phyloP scores from a whole-genome alignment of 1,140 invertebrate genomes.

The Drosophila setifemur region DNA sequence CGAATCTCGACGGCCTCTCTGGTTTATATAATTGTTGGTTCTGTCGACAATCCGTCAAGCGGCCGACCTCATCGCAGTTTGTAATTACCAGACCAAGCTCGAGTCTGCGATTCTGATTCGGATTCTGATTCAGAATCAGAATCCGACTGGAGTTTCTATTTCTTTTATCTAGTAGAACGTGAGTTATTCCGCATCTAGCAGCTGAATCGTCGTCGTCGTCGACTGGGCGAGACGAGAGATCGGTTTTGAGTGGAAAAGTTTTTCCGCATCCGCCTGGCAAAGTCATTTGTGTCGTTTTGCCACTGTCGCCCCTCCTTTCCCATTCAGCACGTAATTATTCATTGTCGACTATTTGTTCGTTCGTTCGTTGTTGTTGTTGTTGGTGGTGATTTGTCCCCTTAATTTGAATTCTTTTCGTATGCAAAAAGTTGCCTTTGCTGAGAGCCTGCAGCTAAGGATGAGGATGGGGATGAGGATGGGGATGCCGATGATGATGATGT shows the following conservation, averaged over 20 bases:
- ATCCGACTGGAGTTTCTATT: conserved; percentile 51
- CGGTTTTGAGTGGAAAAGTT: conserved; percentile 29
- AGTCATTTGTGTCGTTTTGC: conserved; percentile 67
- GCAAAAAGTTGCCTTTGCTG: conserved; percentile 27
- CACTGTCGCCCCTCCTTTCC: conserved; percentile 34
- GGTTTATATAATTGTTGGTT: conserved; percentile 76
- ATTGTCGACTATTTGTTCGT: conserved; percentile 16
- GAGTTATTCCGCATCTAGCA: conserved; percentile 32
- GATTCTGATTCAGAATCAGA: not conserved
- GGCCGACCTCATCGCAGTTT: conserved; percentile 50
- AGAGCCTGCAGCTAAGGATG: conserved; percentile 14
- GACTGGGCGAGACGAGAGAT: not conserved
- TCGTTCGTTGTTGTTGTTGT: not conserved
- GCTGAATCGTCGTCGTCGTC: not conserved
- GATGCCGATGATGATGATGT: too few species aligned
- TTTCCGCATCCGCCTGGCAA: conserved; percentile 76
- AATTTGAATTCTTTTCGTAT: conserved; percentile 46
- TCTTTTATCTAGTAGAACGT: conserved; percentile 53
- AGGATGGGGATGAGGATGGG: conserved; percentile 7
- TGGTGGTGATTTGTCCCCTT: conserved; percentile 30
- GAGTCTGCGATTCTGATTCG: not conserved
- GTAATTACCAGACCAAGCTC: conserved; percentile 57
- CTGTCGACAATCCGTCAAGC: conserved; percentile 44
- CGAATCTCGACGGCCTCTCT: conserved; percentile 46
- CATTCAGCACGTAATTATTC: conserved; percentile 40